Conservation (phyloP, 2,113 vertebrate genomes). For the Lates calcarifer region DNA sequence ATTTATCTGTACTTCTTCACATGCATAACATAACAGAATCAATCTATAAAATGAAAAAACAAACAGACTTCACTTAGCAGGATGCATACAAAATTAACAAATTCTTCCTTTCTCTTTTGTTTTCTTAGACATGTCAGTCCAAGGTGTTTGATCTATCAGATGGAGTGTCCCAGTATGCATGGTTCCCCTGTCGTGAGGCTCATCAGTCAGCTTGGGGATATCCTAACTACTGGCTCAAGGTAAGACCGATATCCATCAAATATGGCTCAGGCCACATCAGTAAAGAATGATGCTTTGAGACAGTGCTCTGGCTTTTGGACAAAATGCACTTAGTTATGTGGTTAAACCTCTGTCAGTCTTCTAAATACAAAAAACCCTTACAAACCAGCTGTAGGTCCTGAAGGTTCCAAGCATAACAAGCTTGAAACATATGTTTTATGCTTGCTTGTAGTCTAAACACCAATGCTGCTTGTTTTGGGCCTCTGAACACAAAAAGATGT, state of each 20-base stretch:
- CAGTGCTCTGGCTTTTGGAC: background rate
- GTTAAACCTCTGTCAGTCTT: background rate
- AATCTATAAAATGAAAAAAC: background rate
- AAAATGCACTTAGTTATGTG: background rate
- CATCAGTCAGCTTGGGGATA: constrained; percentile 82
- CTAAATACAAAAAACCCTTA: background rate
- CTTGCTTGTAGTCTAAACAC: background rate
- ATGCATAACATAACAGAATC: background rate
- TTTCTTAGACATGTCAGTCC: constrained; percentile 90
- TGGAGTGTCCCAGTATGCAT: constrained; percentile 93
- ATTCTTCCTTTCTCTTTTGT: constrained; percentile 2
- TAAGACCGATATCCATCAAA: constrained; percentile 71
- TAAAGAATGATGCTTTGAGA: background rate
- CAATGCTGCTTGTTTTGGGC: background rate
- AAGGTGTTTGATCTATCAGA: constrained; percentile 94
- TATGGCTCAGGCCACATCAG: background rate
- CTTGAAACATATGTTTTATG: background rate
- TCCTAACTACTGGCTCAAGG: constrained; percentile 93
- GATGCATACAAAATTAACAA: background rate
- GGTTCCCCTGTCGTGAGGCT: constrained; percentile 93
- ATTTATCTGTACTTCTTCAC: background rate
- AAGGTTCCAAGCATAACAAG: background rate
- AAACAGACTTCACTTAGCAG: background rate
- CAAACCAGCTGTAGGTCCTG: background rate
- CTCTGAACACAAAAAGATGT: background rate